phyloP scores from a whole-genome alignment of 2,888 invertebrate genomes.

The Hartigia nigra region DNA sequence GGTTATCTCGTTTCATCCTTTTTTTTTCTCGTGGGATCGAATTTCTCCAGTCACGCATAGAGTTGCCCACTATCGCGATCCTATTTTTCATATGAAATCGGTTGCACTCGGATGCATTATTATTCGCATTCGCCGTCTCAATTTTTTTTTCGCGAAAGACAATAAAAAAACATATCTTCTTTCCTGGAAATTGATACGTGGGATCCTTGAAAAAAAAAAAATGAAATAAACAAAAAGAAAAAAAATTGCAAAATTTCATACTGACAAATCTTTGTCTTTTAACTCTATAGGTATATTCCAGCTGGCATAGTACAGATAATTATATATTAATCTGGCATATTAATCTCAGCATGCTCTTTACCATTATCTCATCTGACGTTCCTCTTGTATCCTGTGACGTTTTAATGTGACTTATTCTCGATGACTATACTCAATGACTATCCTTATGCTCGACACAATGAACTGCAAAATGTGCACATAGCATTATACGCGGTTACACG shows the following conservation, averaged over 20 bases:
- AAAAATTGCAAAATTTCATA: too few relatives aligned
- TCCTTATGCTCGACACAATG: constrained; percentile 1
- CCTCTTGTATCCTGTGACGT: not conserved
- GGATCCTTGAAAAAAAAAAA: too few relatives aligned
- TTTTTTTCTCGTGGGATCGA: not conserved
- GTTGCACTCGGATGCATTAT: not conserved
- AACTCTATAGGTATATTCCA: too few relatives aligned
- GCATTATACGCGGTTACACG: constrained; percentile 2
- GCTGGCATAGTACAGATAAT: too few relatives aligned
- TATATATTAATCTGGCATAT: not conserved
- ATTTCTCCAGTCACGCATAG: constrained; percentile 1
- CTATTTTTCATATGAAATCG: not conserved
- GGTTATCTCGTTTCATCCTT: not conserved
- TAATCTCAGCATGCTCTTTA: not conserved
- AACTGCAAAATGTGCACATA: not conserved
- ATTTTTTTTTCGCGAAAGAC: not conserved
- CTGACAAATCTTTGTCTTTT: too few relatives aligned
- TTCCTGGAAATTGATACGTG: too few relatives aligned
- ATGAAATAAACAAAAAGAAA: too few relatives aligned
- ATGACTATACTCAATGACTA: not conserved
- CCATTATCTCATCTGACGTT: not conserved
- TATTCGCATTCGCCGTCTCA: not conserved
- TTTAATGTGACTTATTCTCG: not conserved
- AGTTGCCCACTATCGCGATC: constrained; percentile 1
- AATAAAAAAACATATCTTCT: too few relatives aligned